Conservation (phyloP, 2,113 vertebrate genomes). For the Oncorhynchus mykiss region DNA sequence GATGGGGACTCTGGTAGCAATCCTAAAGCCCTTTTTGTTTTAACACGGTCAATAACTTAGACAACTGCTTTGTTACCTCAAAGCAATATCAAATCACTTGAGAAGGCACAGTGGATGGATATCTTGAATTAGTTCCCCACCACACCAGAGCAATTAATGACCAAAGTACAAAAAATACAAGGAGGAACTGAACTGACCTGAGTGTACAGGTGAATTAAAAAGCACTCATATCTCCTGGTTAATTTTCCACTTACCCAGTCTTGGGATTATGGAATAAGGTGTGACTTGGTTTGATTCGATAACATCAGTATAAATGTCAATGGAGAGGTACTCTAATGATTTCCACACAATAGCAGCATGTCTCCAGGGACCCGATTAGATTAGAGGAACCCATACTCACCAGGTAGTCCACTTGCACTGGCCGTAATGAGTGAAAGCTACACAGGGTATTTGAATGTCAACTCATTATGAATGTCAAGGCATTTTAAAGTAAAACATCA, state of each 20-base stretch:
- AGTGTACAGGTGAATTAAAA: neutral
- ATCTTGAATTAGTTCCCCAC: slow-evolving; percentile 55
- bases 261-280: neutral
- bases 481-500: slow-evolving; percentile 57
- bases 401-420: slow-evolving; percentile 41
- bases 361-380: slow-evolving; percentile 60
- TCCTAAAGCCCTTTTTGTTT: slow-evolving; percentile 56
- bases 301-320: slow-evolving; percentile 42
- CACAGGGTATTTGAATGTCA: slow-evolving; percentile 65
- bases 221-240: slow-evolving; percentile 1
- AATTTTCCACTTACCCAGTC: slow-evolving; percentile 15
- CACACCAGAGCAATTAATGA: slow-evolving; percentile 11
- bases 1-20: slow-evolving; percentile 40
- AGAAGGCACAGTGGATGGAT: slow-evolving; percentile 58
- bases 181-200: neutral
- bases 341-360: slow-evolving; percentile 23
- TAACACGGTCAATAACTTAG: slow-evolving; percentile 66
- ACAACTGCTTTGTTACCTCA: slow-evolving; percentile 52
- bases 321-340: slow-evolving; percentile 32
- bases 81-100: slow-evolving; percentile 63
- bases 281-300: slow-evolving; percentile 11
- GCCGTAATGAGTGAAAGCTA: slow-evolving; percentile 52
- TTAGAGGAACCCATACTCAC: slow-evolving; percentile 42
- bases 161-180: slow-evolving; percentile 14
- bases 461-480: slow-evolving; percentile 18